Percentiles rank a stretch among this genome's conserved stretches.
These are phyloP conservation scores for Natrix natrix DNA, from an alignment of 2,797 vertebrate species.

Conservation along the genomic window DNA sequence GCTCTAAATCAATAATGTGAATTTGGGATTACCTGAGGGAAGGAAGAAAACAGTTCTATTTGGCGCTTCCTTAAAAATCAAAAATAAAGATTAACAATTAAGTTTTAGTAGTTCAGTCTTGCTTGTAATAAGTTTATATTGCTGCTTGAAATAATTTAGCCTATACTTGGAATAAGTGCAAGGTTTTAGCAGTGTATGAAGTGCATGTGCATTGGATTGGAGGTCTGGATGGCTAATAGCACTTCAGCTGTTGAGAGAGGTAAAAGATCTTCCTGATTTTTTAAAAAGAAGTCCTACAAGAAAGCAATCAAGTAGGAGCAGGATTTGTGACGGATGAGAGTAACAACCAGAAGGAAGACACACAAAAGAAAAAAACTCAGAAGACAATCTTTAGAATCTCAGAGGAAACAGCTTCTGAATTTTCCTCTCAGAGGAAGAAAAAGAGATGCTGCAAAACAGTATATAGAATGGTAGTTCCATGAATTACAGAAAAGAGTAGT, in stretches of 20 bases:
- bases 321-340: neutral
- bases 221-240: neutral
- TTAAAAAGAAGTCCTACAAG: neutral
- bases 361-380: neutral
- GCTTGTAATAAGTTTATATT: neutral
- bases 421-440: neutral
- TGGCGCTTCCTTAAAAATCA: neutral
- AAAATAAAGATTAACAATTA: neutral
- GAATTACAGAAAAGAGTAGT: neutral
- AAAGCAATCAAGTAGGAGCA: neutral
- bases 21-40: neutral
- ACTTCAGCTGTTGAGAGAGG: neutral
- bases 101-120: neutral
- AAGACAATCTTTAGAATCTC: neutral
- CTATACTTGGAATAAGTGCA: neutral
- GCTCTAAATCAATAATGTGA: neutral
- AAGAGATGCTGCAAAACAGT: neutral
- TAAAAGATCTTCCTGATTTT: neutral
- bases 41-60: neutral
- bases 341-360: neutral
- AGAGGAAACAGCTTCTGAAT: neutral
- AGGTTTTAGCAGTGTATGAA: neutral
- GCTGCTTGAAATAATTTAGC: neutral
- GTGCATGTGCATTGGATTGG: neutral
- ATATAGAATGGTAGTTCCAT: neutral